These are phyloP conservation scores for Brachyopa scutellaris DNA, from an alignment of 2,888 invertebrate genomes.

Conservation along the genomic window DNA sequence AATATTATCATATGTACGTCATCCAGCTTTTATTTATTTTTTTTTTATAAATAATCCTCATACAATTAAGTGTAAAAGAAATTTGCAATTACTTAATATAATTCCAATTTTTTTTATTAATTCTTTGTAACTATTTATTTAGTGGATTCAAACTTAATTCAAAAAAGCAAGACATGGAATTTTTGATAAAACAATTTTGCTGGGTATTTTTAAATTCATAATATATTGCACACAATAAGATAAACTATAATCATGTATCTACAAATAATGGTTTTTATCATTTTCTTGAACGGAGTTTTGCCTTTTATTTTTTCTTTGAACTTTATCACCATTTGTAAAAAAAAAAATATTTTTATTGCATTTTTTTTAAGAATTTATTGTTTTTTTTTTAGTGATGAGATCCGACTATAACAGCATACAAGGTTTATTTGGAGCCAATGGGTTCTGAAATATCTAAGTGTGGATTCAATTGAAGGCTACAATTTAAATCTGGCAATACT, in stretches of 20 bases:
- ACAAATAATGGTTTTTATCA: slow-evolving; percentile 46
- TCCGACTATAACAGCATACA: not conserved
- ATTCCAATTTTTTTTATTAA: slow-evolving; percentile 4
- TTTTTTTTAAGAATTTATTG: not conserved
- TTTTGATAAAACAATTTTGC: slow-evolving; percentile 1
- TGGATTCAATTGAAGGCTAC: too few relatives aligned
- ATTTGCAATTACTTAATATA: not conserved
- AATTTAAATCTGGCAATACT: too few relatives aligned
- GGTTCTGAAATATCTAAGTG: too few relatives aligned
- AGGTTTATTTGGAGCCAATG: too few relatives aligned
- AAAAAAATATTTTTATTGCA: not conserved
- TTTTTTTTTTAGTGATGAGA: not conserved
- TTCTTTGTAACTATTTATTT: not conserved
- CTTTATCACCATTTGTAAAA: slow-evolving; percentile 40
- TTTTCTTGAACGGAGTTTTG: slow-evolving; percentile 12
- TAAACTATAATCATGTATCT: slow-evolving; percentile 66
- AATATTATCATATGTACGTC: slow-evolving; percentile 56
- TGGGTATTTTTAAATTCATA: slow-evolving; percentile 62
- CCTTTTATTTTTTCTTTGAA: slow-evolving; percentile 5
- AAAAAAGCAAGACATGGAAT: not conserved
- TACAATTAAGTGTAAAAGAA: slow-evolving; percentile 16
- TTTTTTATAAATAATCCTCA: slow-evolving; percentile 27
- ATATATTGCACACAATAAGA: slow-evolving; percentile 66
- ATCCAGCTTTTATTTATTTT: slow-evolving; percentile 61
- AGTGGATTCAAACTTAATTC: not conserved